Evolutionary conservation across 2,113 vertebrate genomes (phyloP).

Genomic region (Hylia prasina): DNA sequence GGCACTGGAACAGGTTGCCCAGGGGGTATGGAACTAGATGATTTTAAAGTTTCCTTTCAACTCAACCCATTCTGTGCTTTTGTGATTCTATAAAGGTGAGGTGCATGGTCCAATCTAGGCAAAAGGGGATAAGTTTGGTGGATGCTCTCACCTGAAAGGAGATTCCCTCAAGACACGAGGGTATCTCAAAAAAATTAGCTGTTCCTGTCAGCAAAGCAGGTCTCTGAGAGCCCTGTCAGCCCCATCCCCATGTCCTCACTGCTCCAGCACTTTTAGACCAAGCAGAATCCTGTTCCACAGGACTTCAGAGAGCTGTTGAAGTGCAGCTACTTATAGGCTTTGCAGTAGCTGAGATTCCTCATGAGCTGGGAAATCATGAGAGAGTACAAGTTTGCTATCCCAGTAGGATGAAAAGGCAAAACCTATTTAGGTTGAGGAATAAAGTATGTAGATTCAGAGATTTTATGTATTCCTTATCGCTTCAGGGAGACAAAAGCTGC

Average conservation of each 20-base stretch:
- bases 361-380: neutral
- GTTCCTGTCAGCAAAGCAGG: neutral
- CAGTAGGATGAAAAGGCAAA: neutral
- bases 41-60: neutral
- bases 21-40: neutral
- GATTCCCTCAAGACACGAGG: neutral
- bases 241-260: neutral
- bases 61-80: neutral
- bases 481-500: neutral
- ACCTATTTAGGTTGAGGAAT: neutral
- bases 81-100: neutral
- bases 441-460: neutral
- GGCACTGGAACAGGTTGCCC: neutral
- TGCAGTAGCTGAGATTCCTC: neutral
- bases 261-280: neutral
- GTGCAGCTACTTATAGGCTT: neutral
- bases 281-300: neutral
- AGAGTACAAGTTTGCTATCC: neutral
- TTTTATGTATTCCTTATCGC: neutral
- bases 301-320: neutral
- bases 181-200: neutral
- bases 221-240: neutral
- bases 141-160: neutral
- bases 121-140: neutral
- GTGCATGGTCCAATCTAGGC: neutral